A percentile compares a stretch with the other conserved stretches of the same genome.
These are phyloP conservation scores for Teleopsis dalmanni DNA, from an alignment of 1,140 invertebrate species.

Conservation along the genomic window DNA sequence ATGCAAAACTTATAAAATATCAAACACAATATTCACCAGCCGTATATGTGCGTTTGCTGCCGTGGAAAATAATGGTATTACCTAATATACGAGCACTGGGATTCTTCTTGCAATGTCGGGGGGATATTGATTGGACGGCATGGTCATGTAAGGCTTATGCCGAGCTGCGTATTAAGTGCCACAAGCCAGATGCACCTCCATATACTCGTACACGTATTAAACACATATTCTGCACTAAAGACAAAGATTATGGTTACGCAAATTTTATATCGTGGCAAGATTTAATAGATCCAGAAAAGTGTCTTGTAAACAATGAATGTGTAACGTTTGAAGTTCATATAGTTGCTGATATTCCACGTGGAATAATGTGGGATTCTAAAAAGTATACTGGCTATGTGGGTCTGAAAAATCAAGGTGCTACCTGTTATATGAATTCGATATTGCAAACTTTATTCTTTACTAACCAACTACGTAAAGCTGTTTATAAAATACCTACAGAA, in stretches of 20 bases:
- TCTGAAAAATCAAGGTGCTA: conserved; percentile 99
- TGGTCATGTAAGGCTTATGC: conserved; percentile 97
- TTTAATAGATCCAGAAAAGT: conserved; percentile 87
- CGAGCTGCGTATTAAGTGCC: conserved; percentile 77
- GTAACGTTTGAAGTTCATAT: conserved; percentile 94
- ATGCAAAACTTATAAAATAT: conserved; percentile 85
- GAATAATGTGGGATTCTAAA: conserved; percentile 97
- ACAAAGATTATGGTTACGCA: conserved; percentile 97
- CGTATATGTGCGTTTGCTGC: conserved; percentile 89
- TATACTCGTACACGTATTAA: conserved; percentile 62
- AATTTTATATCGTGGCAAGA: conserved; percentile 60
- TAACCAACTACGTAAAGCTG: conserved; percentile 82
- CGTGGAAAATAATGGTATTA: conserved; percentile 99
- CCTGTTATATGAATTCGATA: conserved; percentile 99
- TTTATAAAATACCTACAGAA: conserved; percentile 99
- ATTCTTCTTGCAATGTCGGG: conserved; percentile 89
- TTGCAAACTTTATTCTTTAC: conserved; percentile 98
- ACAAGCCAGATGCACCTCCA: conserved; percentile 74
- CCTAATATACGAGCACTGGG: conserved; percentile 72
- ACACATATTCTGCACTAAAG: conserved; percentile 65
- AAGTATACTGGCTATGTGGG: conserved; percentile 98
- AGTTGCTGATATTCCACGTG: conserved; percentile 94
- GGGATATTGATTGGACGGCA: conserved; percentile 86
- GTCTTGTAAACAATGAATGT: conserved; percentile 90
- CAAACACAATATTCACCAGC: conserved; percentile 86